These are phyloP conservation scores for Papilio glaucus DNA, from an alignment of 1,140 invertebrate genomes.

Conservation along the genomic window DNA sequence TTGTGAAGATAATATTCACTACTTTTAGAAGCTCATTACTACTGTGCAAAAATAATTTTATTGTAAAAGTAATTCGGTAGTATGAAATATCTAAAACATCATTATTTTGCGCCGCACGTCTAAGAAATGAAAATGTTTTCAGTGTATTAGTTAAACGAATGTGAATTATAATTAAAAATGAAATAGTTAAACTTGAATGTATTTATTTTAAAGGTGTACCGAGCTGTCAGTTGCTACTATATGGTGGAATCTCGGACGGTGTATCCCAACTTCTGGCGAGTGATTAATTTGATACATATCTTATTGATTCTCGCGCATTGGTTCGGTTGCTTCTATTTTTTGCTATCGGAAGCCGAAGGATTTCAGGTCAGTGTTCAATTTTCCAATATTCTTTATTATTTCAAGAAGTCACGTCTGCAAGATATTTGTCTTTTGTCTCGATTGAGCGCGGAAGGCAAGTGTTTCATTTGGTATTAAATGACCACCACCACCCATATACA, in stretches of 20 bases:
- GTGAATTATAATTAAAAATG: too few relatives aligned
- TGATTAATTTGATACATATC: constrained; percentile 97
- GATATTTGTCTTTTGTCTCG: too few relatives aligned
- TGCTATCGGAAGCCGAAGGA: constrained; percentile 95
- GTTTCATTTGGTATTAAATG: too few relatives aligned
- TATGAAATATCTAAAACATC: too few relatives aligned
- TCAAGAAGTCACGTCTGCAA: neutral
- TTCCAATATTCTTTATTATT: neutral
- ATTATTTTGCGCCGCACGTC: constrained; percentile 7
- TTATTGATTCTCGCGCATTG: constrained; percentile 97
- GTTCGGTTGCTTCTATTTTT: constrained; percentile 98
- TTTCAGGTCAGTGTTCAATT: constrained; percentile 86
- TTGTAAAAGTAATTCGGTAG: too few relatives aligned
- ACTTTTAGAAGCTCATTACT: too few relatives aligned
- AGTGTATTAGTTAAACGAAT: too few relatives aligned
- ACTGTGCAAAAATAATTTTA: too few relatives aligned
- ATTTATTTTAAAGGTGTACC: constrained; percentile 89
- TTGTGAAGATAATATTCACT: too few relatives aligned
- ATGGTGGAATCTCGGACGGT: constrained; percentile 97
- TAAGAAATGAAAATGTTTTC: neutral
- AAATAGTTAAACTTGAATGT: too few relatives aligned
- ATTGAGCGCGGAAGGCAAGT: too few relatives aligned
- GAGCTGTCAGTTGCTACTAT: constrained; percentile 96
- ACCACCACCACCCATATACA: too few relatives aligned
- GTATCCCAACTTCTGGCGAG: constrained; percentile 98